phyloP scores from a whole-genome alignment of 30 jellyfish, hydroid and myxozoan species.

The Aurelia sp. region DNA sequence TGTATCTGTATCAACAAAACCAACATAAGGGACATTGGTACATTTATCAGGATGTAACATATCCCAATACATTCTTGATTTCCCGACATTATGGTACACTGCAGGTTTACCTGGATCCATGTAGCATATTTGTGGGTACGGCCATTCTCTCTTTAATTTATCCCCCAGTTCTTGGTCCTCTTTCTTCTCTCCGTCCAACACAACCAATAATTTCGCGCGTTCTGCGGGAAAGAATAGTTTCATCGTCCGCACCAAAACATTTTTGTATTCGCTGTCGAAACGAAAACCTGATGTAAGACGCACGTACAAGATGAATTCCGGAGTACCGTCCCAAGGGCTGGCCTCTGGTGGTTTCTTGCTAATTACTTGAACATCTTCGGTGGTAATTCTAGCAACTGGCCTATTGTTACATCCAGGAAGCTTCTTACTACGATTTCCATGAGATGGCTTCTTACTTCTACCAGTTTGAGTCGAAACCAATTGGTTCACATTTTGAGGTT shows the following conservation, averaged over 20 bases:
- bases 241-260: conserved; percentile 10
- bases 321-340: conserved; percentile 11
- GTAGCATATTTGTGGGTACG: conserved; percentile 45
- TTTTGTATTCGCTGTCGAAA: conserved; percentile 10
- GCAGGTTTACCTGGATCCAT: conserved; percentile 9
- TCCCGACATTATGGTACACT: conserved; percentile 29
- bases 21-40: too few species aligned
- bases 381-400: too few species aligned
- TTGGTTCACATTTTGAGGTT: too few species aligned
- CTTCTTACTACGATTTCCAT: too few species aligned
- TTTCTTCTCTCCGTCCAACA: conserved; percentile 17
- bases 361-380: too few species aligned
- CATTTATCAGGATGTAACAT: conserved; percentile 33
- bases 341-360: too few species aligned
- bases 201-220: conserved; percentile 26
- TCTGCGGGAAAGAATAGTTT: conserved; percentile 28
- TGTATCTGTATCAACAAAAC: conserved; percentile 16
- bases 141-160: conserved; percentile 16
- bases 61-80: conserved; percentile 57
- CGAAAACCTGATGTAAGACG: conserved; percentile 19
- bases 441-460: too few species aligned
- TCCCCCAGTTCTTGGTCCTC: conserved; percentile 33
- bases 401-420: too few species aligned
- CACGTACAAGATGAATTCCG: conserved; percentile 18
- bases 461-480: too few species aligned